A percentile compares a stretch with the other conserved stretches of the same genome.
Evolutionary conservation across 2,888 invertebrate species (phyloP).

Genomic region (Cephus nigrinus): DNA sequence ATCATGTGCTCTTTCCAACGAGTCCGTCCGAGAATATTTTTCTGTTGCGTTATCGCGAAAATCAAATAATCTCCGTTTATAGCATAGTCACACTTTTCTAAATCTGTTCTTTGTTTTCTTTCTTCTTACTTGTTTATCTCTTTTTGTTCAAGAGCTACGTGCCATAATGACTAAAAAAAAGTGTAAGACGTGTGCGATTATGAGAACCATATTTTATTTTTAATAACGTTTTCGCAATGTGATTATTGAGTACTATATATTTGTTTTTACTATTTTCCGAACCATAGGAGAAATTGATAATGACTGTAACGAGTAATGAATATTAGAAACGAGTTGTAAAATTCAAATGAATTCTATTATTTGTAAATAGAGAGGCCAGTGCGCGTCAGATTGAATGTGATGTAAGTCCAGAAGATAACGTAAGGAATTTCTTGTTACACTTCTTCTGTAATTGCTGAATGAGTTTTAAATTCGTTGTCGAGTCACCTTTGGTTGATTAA

Average conservation of each 20-base stretch:
- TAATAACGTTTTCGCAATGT: not conserved
- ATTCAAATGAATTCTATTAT: not conserved
- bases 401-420: not conserved
- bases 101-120: not conserved
- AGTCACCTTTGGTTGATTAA: not conserved
- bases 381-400: not conserved
- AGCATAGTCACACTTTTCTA: not conserved
- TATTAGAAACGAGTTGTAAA: not conserved
- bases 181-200: not conserved
- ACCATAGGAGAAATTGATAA: too few relatives aligned
- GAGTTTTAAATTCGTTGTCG: not conserved
- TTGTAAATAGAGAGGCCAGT: not conserved
- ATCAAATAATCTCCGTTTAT: not conserved
- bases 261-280: not conserved
- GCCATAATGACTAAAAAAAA: slow-evolving; percentile 1
- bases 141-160: not conserved
- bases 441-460: not conserved
- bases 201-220: not conserved
- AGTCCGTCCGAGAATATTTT: not conserved
- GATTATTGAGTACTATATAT: not conserved
- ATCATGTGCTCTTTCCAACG: not conserved
- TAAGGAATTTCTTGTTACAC: not conserved
- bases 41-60: not conserved
- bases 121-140: not conserved
- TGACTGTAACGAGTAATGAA: not conserved